Percentiles rank a stretch among this genome's conserved stretches.
Evolutionary conservation across 2,797 vertebrate species (phyloP).

Genomic region (Phoeniculus purpureus): DNA sequence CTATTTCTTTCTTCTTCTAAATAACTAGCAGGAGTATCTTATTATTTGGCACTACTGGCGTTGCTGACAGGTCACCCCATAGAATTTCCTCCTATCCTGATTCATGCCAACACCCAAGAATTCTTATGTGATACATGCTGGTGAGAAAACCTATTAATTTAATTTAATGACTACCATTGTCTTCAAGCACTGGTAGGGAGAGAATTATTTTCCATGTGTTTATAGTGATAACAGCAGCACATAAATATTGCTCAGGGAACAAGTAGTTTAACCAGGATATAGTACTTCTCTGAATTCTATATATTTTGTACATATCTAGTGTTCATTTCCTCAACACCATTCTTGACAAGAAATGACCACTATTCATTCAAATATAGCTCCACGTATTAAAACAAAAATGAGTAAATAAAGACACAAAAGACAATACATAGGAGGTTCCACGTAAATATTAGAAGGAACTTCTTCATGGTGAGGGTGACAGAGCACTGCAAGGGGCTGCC

Average conservation of each 20-base stretch:
- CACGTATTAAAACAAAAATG: neutral
- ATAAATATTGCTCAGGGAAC: neutral
- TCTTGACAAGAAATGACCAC: neutral
- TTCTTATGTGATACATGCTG: accelerated
- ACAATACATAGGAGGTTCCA: too few relatives aligned
- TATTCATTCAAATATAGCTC: neutral
- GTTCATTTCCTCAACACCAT: neutral
- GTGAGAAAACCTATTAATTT: neutral
- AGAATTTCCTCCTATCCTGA: neutral
- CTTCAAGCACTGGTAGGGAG: neutral
- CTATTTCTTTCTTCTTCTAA: neutral
- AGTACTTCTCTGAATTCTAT: neutral
- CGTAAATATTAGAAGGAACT: too few relatives aligned
- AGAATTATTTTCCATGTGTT: neutral
- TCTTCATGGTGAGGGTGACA: neutral
- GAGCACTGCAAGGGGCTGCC: too few relatives aligned
- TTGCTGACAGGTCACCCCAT: neutral
- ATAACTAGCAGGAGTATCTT: neutral
- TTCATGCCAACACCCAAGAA: neutral
- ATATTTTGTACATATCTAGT: neutral
- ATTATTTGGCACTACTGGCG: neutral
- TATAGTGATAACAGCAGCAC: neutral
- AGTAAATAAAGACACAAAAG: neutral
- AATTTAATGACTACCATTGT: neutral
- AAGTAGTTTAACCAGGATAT: neutral